Conservation (phyloP, 2,888 invertebrate species). For the Norana najaformis region DNA sequence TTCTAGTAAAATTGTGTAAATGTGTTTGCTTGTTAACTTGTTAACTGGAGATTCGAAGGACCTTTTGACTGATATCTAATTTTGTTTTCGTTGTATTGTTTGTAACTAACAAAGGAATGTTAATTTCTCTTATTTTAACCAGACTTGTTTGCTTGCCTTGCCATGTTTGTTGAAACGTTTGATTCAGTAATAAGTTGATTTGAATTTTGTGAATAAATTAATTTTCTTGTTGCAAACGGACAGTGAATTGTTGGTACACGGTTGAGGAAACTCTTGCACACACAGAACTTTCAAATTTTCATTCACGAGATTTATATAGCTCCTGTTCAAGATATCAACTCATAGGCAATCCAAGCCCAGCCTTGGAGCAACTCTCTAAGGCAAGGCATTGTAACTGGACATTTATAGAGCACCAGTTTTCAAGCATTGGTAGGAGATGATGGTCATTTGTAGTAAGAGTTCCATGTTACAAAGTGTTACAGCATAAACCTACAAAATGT, state of each 20-base stretch:
- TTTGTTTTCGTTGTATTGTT: neutral
- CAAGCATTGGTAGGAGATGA: no score
- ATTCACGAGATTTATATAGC: neutral
- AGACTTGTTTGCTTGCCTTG: no score
- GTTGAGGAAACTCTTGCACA: neutral
- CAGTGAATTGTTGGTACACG: neutral
- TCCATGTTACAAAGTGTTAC: no score
- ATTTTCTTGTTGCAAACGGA: neutral
- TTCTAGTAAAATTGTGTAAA: neutral
- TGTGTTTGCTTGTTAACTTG: neutral
- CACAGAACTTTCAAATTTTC: neutral
- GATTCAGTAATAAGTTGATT: neutral
- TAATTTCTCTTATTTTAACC: neutral
- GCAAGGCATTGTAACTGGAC: no score
- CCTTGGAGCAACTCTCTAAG: neutral
- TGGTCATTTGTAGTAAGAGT: no score
- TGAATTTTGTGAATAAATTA: slow-evolving; percentile 13
- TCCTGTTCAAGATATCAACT: neutral
- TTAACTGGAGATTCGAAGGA: neutral
- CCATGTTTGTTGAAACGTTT: neutral
- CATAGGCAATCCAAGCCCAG: neutral
- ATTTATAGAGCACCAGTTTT: neutral
- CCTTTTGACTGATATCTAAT: neutral
- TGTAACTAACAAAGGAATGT: neutral
- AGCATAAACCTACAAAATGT: neutral